These are phyloP conservation scores for Euphydryas editha DNA, from an alignment of 2,888 invertebrate species.

Conservation along the genomic window DNA sequence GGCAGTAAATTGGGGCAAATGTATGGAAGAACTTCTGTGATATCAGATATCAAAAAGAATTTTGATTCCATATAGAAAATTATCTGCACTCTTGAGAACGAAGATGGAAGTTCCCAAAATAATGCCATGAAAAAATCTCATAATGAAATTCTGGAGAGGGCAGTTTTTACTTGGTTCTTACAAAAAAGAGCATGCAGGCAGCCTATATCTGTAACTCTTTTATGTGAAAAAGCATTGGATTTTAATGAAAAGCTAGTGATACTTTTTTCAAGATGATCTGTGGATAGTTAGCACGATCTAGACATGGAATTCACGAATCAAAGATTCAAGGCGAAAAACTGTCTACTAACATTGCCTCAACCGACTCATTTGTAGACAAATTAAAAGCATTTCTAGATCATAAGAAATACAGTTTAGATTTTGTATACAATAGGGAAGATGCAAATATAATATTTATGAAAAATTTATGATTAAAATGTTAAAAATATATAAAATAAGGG, in stretches of 20 bases:
- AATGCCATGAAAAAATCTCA: constrained; percentile 47
- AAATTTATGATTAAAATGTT: too few species aligned
- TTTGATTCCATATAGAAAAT: constrained; percentile 45
- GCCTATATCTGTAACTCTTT: constrained; percentile 45
- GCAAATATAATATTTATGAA: too few species aligned
- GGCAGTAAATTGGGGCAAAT: constrained; percentile 46
- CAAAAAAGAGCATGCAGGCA: constrained; percentile 46
- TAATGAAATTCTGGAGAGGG: constrained; percentile 47
- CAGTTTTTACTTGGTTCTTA: constrained; percentile 47
- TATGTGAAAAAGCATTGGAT: constrained; percentile 47
- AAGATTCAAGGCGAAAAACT: constrained; percentile 45
- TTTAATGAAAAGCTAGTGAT: constrained; percentile 46
- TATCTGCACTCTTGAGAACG: constrained; percentile 45
- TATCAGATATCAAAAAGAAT: constrained; percentile 49
- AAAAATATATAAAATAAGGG: too few species aligned
- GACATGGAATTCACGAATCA: constrained; percentile 46
- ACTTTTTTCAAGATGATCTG: constrained; percentile 46
- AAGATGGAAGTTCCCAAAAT: constrained; percentile 45
- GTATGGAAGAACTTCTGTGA: constrained; percentile 49
- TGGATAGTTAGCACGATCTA: constrained; percentile 46
- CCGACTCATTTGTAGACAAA: constrained; percentile 42
- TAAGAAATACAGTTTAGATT: constrained; percentile 38
- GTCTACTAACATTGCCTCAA: constrained; percentile 37
- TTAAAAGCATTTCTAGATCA: constrained; percentile 23
- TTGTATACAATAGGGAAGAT: constrained; percentile 40